Evolutionary conservation across 1,140 invertebrate species (phyloP), one percentile per base, ranked within the genome.

Genomic region (Caligus rogercresseyi): DNA sequence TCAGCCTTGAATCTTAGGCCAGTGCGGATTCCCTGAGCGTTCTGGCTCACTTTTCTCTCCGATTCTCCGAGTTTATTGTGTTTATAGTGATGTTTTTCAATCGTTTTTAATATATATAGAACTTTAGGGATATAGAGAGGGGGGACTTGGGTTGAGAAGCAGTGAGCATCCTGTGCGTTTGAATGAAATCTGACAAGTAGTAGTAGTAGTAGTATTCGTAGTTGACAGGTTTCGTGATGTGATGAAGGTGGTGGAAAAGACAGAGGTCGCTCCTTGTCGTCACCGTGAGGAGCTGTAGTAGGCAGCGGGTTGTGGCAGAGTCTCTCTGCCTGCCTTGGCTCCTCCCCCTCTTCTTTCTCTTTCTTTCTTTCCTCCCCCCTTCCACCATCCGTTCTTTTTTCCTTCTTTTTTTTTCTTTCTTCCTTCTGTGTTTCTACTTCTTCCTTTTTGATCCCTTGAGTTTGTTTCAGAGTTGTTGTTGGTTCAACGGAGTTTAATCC

Each of bases 381-480:
- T 26, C 31, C 60, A 21, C 31, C 11, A 16, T 24, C 16, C 16
- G 31, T 20, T 26, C 23, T 51, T 43, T 61, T 43, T 61, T 61
- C 59, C 16, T 43, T 52, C 14, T 61, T 25, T 19, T 15, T 15
- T 19, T 57, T 25, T 57, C 2, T 19, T 25, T 57, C 55, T 57
- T 25, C 24, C 20, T 15, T 25, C 24, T 25, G 1, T 57, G 4
- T 57, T 19, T 31, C n/a, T 53, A 18, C 14, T 25, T n/a, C 19
- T 31, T 51, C 25, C 51, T 31, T 60, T 31, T 2, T 18, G 25
- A 7, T 13, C 25, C 20, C n/a, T 43, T 43, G 31, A 11, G 31
- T 43, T 11, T 43, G n/a, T n/a, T n/a, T n/a, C n/a, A n/a, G n/a
- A n/a, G n/a, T n/a, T n/a, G n/a, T n/a, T n/a, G n/a, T n/a, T n/a